Percentiles rank a stretch among this genome's conserved stretches.
Conservation (phyloP, 2,113 vertebrate genomes). For the Cyphomyrus plagiostoma region DNA sequence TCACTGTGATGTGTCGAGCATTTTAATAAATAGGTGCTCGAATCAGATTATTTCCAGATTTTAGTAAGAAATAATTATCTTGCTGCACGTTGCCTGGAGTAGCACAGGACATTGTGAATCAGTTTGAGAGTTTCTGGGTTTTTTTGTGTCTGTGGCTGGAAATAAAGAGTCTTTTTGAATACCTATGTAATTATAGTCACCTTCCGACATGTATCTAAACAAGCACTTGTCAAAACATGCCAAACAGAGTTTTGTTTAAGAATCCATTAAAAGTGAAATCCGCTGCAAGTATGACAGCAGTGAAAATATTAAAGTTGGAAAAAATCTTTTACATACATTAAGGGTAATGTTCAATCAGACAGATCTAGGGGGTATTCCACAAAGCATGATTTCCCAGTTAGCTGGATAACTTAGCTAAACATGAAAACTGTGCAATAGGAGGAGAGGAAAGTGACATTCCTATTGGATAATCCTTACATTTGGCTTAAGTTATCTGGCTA, state of each 20-base stretch:
- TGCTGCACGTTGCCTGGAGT: not conserved
- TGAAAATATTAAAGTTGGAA: not conserved
- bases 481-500: not conserved
- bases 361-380: not conserved
- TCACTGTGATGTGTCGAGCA: not conserved
- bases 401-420: not conserved
- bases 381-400: not conserved
- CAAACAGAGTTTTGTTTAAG: not conserved
- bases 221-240: conserved; percentile 16
- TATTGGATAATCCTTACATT: not conserved
- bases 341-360: not conserved
- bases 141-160: not conserved
- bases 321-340: not conserved
- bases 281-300: not conserved
- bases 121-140: not conserved
- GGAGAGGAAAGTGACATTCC: not conserved
- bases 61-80: not conserved
- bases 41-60: not conserved
- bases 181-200: not conserved
- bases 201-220: not conserved
- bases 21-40: conserved; percentile 1
- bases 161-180: not conserved
- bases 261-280: not conserved
- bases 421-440: not conserved
- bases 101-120: not conserved